Evolutionary conservation across 2,113 vertebrate genomes (phyloP), one percentile per base, ranked within the genome.

Genomic region (Nibea coibor): DNA sequence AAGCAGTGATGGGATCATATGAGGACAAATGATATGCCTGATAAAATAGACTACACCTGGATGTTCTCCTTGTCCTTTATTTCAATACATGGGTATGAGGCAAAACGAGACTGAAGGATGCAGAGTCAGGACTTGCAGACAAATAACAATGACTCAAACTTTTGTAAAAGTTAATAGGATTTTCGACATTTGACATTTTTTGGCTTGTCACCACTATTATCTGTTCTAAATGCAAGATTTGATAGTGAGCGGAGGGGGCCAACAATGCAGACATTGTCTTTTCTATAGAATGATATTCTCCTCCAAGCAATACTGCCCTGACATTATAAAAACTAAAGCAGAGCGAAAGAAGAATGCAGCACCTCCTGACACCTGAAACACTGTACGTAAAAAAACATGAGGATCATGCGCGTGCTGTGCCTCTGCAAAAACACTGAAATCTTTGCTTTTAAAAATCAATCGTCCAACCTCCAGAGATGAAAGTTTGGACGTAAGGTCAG

Each of bases 11-110:
- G 26, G 54, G 80, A 62, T 85, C 57, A 72, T 28, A 72, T 70
- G 31, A 75, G 89, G 80, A 83, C 71, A 72, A 78, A 54, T 61
- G 43, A 57, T 53, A 42, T 39, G 42, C 5, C 58, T 57, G 8
- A 78, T 69, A 69, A 78, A 53, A 31, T 14, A 74, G 6, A 75
- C 16, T 24, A 48, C 10, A 66, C 35, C 78, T 68, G 35, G 57
- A 56, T 42, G 16, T 42, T 14, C 16, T 63, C 17, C 17, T 59
- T 54, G 24, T 19, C 53, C n/a, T 66, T 62, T 12, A 28, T 4
- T 67, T 31, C n/a, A 28, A 35, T n/a, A 35, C 4, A 64, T 15
- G 26, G 28, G 48, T 16, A 26, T 15, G 43, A 75, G 47, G 47
- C 35, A 58, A 48, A 58, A 20, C 22, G 57, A 28, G 4, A 50